phyloP scores from a whole-genome alignment of 2,113 vertebrate species.

The Rattus norvegicus region GRCr8 NC_086021.1:156397501-156398000 shows the following conservation, averaged over 20 bases:
- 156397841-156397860: not conserved
- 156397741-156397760: not conserved
- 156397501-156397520: not conserved
- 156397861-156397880: too few species aligned
- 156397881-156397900: not conserved
- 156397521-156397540: not conserved
- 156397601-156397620: not conserved
- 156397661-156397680: not conserved
- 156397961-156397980: not conserved
- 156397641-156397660: too few species aligned
- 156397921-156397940: not conserved
- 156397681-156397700: not conserved
- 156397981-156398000: not conserved
- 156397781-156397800: too few species aligned
- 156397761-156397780: not conserved
- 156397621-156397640: not conserved
- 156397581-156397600: not conserved
- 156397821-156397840: too few species aligned
- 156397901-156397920: not conserved
- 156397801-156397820: not conserved
- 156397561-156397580: not conserved
- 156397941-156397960: not conserved
- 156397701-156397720: too few species aligned
- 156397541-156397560: not conserved
- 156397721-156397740: not conserved